Conservation (phyloP, 2,888 invertebrate genomes). For the Gasteruption jaculator region DNA sequence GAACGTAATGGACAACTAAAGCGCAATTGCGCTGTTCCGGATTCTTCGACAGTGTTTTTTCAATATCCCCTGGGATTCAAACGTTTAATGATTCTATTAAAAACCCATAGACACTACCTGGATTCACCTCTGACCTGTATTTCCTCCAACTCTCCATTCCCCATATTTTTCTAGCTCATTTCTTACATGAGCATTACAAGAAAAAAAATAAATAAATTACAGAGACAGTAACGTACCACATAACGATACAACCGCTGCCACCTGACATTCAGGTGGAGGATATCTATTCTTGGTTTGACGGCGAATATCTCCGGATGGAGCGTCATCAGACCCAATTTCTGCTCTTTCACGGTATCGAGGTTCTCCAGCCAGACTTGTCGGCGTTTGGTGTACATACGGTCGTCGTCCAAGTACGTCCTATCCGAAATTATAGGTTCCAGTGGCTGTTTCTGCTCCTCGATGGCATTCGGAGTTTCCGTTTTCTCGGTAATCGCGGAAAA, state of each 20-base stretch:
- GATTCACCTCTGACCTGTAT: too few relatives aligned
- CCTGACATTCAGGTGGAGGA: slow-evolving; percentile 77
- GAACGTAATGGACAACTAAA: too few relatives aligned
- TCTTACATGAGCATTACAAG: too few relatives aligned
- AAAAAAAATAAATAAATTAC: too few relatives aligned
- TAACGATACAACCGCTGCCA: slow-evolving; percentile 83
- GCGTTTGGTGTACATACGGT: slow-evolving; percentile 55
- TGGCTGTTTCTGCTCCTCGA: not conserved
- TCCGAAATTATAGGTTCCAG: slow-evolving; percentile 48
- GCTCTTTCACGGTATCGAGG: slow-evolving; percentile 69
- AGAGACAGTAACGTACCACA: slow-evolving; percentile 66
- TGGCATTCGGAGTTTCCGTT: not conserved
- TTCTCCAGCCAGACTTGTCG: slow-evolving; percentile 87
- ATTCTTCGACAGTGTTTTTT: too few relatives aligned
- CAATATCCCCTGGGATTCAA: too few relatives aligned
- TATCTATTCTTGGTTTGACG: slow-evolving; percentile 76
- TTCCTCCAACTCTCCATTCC: too few relatives aligned
- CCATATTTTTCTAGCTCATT: too few relatives aligned
- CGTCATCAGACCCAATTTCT: slow-evolving; percentile 78
- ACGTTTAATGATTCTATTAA: too few relatives aligned
- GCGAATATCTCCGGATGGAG: slow-evolving; percentile 89
- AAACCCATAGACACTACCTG: too few relatives aligned
- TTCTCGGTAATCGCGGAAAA: too few relatives aligned
- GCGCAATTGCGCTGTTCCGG: too few relatives aligned
- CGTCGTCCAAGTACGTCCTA: slow-evolving; percentile 26